A percentile compares a stretch with the other conserved stretches of the same genome.
Conservation (phyloP, 2,113 vertebrate genomes). For the Mirza zaza region DNA sequence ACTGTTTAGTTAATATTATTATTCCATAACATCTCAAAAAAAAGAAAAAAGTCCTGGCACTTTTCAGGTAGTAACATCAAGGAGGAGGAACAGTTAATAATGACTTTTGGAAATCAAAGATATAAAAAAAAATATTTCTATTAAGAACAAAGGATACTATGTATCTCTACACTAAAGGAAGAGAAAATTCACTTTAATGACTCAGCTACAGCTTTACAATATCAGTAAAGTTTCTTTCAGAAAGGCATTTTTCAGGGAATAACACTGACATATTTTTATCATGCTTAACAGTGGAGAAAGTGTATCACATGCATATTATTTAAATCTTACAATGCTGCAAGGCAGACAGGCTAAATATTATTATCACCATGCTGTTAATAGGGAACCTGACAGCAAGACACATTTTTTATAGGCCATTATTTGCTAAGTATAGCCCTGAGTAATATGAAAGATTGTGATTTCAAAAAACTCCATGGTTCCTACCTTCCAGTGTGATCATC, state of each 20-base stretch:
- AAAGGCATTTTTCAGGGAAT: neutral
- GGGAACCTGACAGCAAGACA: slow-evolving; percentile 30
- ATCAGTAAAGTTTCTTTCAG: neutral
- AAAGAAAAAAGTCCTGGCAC: neutral
- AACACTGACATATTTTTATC: neutral
- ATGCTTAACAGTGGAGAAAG: neutral
- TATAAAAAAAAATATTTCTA: neutral
- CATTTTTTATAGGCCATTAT: slow-evolving; percentile 53
- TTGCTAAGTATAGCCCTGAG: slow-evolving; percentile 39
- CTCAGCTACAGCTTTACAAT: neutral
- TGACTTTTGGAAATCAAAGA: neutral
- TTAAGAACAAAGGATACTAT: neutral
- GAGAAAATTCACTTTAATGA: neutral
- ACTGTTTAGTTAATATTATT: neutral
- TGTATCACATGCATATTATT: slow-evolving; percentile 18
- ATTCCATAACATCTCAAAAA: neutral
- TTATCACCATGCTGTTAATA: slow-evolving; percentile 27
- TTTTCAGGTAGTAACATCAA: neutral
- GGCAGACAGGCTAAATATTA: slow-evolving; percentile 56
- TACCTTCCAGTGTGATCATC: neutral
- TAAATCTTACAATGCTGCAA: slow-evolving; percentile 36
- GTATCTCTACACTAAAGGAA: neutral
- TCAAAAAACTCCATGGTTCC: neutral
- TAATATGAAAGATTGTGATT: slow-evolving; percentile 40
- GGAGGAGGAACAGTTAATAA: fast-evolving